Percentiles rank a stretch among this genome's conserved stretches.
Evolutionary conservation across 2,888 invertebrate genomes (phyloP).

Genomic region (Caenorhabditis auriculariae): DNA sequence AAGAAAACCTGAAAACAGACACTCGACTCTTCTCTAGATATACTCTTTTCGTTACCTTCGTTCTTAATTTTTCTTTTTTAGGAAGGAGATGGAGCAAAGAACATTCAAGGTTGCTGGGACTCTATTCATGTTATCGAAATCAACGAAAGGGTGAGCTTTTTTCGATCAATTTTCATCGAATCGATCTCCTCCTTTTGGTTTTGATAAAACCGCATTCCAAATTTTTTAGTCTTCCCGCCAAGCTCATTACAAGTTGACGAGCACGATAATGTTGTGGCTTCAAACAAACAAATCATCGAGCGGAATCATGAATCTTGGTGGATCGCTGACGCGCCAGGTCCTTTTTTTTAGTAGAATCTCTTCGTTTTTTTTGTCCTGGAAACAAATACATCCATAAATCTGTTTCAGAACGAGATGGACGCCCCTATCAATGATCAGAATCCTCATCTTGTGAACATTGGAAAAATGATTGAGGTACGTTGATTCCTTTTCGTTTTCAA

Average conservation of each 20-base stretch:
- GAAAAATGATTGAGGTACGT: slow-evolving; percentile 85
- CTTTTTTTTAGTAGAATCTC: not conserved
- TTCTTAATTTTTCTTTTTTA: not conserved
- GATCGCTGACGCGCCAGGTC: slow-evolving; percentile 93
- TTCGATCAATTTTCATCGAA: not conserved
- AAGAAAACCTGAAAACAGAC: too few relatives aligned
- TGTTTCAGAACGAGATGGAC: slow-evolving; percentile 81
- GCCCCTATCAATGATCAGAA: slow-evolving; percentile 85
- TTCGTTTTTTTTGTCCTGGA: not conserved
- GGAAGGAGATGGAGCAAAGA: slow-evolving; percentile 89
- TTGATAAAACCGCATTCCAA: not conserved
- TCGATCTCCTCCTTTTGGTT: not conserved
- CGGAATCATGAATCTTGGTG: slow-evolving; percentile 98
- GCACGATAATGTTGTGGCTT: slow-evolving; percentile 98
- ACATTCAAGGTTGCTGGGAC: slow-evolving; percentile 99
- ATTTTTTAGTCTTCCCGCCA: slow-evolving; percentile 25
- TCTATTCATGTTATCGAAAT: slow-evolving; percentile 99
- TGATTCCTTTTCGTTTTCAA: not conserved
- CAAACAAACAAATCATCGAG: slow-evolving; percentile 86
- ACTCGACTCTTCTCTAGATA: too few relatives aligned
- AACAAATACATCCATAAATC: not conserved
- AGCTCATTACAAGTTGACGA: slow-evolving; percentile 85
- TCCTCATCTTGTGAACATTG: slow-evolving; percentile 97
- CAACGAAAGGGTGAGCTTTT: slow-evolving; percentile 65
- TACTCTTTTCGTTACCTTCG: not conserved